Evolutionary conservation across 1,140 invertebrate species (phyloP).

Genomic region (Aphelinus certus): DNA sequence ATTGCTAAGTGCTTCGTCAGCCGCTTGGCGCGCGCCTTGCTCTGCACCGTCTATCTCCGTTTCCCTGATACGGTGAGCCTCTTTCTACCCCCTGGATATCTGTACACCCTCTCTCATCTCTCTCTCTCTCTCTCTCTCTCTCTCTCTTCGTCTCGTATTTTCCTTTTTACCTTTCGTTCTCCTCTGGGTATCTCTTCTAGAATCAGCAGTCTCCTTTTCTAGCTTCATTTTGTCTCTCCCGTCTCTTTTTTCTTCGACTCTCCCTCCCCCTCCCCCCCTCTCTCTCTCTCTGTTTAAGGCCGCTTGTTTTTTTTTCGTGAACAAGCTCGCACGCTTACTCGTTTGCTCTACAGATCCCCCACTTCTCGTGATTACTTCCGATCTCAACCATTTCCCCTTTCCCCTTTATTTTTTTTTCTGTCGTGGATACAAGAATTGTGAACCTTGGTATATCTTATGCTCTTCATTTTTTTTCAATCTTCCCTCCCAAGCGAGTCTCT

Average conservation of each 20-base stretch:
- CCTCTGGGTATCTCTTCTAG: constrained; percentile 17
- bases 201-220: constrained; percentile 23
- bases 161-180: constrained; percentile 17
- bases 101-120: not conserved
- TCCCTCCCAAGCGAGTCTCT: constrained; percentile 3
- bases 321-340: constrained; percentile 14
- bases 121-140: constrained; percentile 4
- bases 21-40: constrained; percentile 39
- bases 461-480: constrained; percentile 34
- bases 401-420: constrained; percentile 10
- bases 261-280: not conserved
- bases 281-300: not conserved
- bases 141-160: constrained; percentile 4
- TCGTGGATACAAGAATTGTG: constrained; percentile 38
- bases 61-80: constrained; percentile 40
- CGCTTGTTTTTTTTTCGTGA: constrained; percentile 17
- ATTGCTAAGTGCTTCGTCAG: constrained; percentile 50
- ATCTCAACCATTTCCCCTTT: constrained; percentile 18
- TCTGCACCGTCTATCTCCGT: constrained; percentile 19
- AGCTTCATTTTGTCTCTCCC: constrained; percentile 26
- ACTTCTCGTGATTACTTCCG: constrained; percentile 48
- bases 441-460: constrained; percentile 11
- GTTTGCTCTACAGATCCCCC: constrained; percentile 26
- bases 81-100: not conserved
- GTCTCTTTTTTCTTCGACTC: constrained; percentile 8